Evolutionary conservation across 2,888 invertebrate species (phyloP).

Genomic region (Campopleginae sp.): DNA sequence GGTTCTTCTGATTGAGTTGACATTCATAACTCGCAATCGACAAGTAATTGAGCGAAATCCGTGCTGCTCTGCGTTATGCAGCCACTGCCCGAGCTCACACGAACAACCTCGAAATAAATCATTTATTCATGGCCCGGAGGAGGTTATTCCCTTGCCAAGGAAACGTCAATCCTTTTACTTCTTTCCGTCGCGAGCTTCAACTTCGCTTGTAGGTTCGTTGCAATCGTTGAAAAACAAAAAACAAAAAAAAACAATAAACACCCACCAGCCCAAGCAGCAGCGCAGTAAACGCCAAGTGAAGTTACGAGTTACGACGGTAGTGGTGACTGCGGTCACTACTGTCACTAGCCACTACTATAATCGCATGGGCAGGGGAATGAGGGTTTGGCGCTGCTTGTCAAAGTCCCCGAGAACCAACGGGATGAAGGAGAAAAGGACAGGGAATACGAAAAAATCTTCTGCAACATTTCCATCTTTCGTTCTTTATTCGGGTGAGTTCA

Average conservation of each 20-base stretch:
- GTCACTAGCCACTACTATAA: neutral
- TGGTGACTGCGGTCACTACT: neutral
- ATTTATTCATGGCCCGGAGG: neutral
- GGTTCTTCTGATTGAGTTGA: neutral
- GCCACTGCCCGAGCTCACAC: neutral
- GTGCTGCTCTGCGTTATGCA: neutral
- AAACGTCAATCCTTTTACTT: conserved; percentile 2
- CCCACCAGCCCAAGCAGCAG: neutral
- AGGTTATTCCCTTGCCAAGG: neutral
- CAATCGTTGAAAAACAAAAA: neutral
- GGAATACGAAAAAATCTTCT: neutral
- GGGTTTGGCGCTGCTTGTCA: conserved; percentile 4
- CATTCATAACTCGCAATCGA: neutral
- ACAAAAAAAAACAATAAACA: conserved; percentile 5
- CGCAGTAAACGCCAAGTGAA: neutral
- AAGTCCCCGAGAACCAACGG: neutral
- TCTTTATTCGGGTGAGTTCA: neutral
- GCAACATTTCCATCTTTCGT: neutral
- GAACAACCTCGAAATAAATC: neutral
- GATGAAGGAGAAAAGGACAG: neutral
- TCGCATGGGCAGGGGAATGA: neutral
- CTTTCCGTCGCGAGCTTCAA: neutral
- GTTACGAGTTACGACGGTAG: neutral
- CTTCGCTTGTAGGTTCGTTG: neutral
- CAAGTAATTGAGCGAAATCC: neutral